Conservation (phyloP, 2,113 vertebrate genomes). For the Geococcyx californianus region DNA sequence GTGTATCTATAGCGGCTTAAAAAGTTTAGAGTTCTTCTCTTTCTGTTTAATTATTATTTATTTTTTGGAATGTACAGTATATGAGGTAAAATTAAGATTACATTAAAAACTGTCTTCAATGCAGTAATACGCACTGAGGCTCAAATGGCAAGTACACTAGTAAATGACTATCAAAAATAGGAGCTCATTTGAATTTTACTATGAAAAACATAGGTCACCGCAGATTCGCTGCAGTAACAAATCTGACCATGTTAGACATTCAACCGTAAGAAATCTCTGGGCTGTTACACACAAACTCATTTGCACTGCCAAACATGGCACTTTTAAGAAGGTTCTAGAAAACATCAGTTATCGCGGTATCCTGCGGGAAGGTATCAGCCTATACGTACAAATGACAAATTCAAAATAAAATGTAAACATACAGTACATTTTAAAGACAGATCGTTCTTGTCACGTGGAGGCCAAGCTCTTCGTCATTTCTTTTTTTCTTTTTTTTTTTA, state of each 20-base stretch:
- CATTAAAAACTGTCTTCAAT: slow-evolving; percentile 90
- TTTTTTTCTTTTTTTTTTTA: slow-evolving; percentile 55
- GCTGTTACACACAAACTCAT: slow-evolving; percentile 76
- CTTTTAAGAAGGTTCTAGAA: slow-evolving; percentile 78
- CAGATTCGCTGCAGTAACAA: slow-evolving; percentile 69
- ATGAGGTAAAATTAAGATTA: slow-evolving; percentile 99
- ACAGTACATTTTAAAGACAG: slow-evolving; percentile 78
- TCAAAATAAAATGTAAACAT: slow-evolving; percentile 80
- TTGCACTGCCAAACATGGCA: slow-evolving; percentile 81
- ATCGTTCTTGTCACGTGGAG: slow-evolving; percentile 66
- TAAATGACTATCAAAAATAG: slow-evolving; percentile 95
- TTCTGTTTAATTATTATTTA: background rate
- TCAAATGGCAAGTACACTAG: slow-evolving; percentile 93
- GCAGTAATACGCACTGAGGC: slow-evolving; percentile 81
- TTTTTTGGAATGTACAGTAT: slow-evolving; percentile 99
- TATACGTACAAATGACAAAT: slow-evolving; percentile 69
- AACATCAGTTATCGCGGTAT: slow-evolving; percentile 67
- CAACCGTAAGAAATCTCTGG: slow-evolving; percentile 81
- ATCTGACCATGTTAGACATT: slow-evolving; percentile 78
- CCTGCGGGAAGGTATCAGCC: slow-evolving; percentile 63
- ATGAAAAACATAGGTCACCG: slow-evolving; percentile 81
- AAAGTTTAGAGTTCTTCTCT: slow-evolving; percentile 83
- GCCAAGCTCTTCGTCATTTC: slow-evolving; percentile 65
- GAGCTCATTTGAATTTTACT: slow-evolving; percentile 84
- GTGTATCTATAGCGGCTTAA: slow-evolving; percentile 87